Percentiles rank a stretch among this genome's conserved stretches.
Conservation (phyloP, 2,113 vertebrate genomes). For the Psammodynastes pulverulentus region DNA sequence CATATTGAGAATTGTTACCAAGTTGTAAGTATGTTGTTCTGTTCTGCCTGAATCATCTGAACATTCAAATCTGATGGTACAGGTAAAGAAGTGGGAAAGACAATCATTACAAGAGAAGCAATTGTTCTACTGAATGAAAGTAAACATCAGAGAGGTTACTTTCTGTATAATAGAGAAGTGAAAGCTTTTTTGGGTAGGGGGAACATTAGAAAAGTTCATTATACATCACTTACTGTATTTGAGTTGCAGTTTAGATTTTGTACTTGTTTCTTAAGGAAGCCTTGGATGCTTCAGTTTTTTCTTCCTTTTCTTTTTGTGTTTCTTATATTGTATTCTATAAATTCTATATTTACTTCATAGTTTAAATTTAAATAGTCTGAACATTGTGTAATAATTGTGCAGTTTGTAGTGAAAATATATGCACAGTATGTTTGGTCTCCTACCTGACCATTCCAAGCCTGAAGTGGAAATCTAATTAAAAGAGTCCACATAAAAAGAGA, state of each 20-base stretch:
- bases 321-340: too few species aligned
- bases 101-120: not conserved
- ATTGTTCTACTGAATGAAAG: not conserved
- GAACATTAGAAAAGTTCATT: not conserved
- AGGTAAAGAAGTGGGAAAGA: not conserved
- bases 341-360: not conserved
- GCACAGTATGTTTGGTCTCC: not conserved
- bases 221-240: not conserved
- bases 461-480: not conserved
- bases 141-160: not conserved
- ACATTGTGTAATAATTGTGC: not conserved
- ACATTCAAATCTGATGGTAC: not conserved
- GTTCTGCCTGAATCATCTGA: not conserved
- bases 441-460: not conserved
- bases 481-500: not conserved
- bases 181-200: not conserved
- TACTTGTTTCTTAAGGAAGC: not conserved
- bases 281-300: not conserved
- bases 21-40: not conserved
- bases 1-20: too few species aligned
- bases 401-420: not conserved
- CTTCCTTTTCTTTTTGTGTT: not conserved
- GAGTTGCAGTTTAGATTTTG: not conserved
- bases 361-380: not conserved
- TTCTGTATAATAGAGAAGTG: not conserved